Conservation (phyloP, 2,797 vertebrate species). For the Sebastes vulpes region DNA sequence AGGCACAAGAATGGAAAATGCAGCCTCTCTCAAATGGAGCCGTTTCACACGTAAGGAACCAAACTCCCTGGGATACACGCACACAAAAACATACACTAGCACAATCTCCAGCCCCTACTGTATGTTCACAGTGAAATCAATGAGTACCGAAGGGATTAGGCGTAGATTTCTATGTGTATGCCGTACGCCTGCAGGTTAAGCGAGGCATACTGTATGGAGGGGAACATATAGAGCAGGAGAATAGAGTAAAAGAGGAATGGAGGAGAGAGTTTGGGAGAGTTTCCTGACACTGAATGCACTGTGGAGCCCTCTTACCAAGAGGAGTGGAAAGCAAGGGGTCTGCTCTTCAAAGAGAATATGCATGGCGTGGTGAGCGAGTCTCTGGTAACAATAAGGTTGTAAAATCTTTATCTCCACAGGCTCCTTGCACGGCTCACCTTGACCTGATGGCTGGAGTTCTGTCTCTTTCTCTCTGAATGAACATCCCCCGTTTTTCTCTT, state of each 20-base stretch:
- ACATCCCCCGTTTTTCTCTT: slow-evolving; percentile 40
- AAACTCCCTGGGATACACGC: slow-evolving; percentile 45
- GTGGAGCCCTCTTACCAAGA: slow-evolving; percentile 58
- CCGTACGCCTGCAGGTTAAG: slow-evolving; percentile 77
- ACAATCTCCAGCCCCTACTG: slow-evolving; percentile 46
- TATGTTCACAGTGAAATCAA: slow-evolving; percentile 74
- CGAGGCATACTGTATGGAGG: slow-evolving; percentile 34
- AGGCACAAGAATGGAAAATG: slow-evolving; percentile 72
- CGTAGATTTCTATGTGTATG: slow-evolving; percentile 71
- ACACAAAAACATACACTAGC: slow-evolving; percentile 15
- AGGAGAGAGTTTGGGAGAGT: slow-evolving; percentile 60
- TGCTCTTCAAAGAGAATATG: slow-evolving; percentile 82
- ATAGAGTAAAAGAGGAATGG: slow-evolving; percentile 39
- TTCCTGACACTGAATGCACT: slow-evolving; percentile 66
- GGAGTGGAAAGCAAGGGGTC: slow-evolving; percentile 40
- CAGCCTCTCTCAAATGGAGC: slow-evolving; percentile 65
- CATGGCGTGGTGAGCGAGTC: slow-evolving; percentile 63
- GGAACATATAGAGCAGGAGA: slow-evolving; percentile 49
- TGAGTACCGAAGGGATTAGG: slow-evolving; percentile 67
- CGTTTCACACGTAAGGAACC: slow-evolving; percentile 57
- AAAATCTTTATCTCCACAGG: slow-evolving; percentile 81
- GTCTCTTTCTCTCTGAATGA: slow-evolving; percentile 52
- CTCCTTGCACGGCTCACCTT: slow-evolving; percentile 70
- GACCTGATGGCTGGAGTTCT: slow-evolving; percentile 72
- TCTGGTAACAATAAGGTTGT: slow-evolving; percentile 75